These are phyloP conservation scores for Halesus radiatus DNA, from an alignment of 1,140 invertebrate genomes.

Conservation along the genomic window DNA sequence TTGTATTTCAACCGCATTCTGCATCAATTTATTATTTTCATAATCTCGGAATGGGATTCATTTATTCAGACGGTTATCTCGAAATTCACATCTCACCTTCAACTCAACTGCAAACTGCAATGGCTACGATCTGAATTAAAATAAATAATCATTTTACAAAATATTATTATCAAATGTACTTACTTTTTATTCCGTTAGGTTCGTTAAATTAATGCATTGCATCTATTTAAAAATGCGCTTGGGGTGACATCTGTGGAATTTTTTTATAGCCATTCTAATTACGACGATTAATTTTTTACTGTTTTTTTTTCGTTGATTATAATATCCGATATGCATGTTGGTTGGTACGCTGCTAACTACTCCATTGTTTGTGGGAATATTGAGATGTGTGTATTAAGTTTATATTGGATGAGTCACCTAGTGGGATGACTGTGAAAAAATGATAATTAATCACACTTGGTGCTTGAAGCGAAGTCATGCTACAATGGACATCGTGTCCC, in stretches of 20 bases:
- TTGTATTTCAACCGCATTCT: slow-evolving; percentile 16
- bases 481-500: no score
- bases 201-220: no score
- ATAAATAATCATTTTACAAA: no score
- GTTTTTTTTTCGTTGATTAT: no score
- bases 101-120: not conserved
- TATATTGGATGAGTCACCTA: slow-evolving; percentile 24
- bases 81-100: not conserved
- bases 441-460: slow-evolving; percentile 20
- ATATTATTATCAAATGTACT: no score
- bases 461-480: not conserved
- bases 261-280: no score
- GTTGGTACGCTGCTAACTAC: no score
- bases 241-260: not conserved
- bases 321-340: no score
- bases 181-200: no score
- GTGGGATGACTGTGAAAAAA: slow-evolving; percentile 30
- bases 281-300: no score
- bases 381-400: not conserved
- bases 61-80: not conserved
- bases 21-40: slow-evolving; percentile 16
- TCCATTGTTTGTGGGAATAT: slow-evolving; percentile 7
- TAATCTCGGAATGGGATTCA: not conserved
- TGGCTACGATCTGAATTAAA: no score
- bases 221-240: not conserved